phyloP scores from a whole-genome alignment of 2,113 vertebrate genomes.

The Hassar affinis region DNA sequence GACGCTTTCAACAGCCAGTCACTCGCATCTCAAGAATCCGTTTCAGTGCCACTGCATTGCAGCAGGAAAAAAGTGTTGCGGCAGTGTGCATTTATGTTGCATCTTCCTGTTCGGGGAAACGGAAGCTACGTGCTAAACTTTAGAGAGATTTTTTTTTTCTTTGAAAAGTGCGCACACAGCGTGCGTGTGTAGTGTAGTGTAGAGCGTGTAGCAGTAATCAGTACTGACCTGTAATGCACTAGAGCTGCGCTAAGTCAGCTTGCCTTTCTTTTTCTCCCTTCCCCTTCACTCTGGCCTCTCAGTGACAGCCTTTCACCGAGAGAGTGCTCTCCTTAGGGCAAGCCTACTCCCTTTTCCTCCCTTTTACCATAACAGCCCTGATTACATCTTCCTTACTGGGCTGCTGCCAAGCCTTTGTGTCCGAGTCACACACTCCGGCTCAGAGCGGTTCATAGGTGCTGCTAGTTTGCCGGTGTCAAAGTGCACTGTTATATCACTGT shows the following conservation, averaged over 20 bases:
- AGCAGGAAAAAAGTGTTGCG: conserved; percentile 21
- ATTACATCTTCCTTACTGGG: not conserved
- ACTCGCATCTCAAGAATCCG: conserved; percentile 6
- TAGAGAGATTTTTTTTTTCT: not conserved
- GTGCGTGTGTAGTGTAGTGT: not conserved
- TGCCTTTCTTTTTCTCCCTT: not conserved
- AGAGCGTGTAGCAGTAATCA: conserved; percentile 1
- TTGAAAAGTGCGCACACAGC: not conserved
- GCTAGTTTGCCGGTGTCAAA: not conserved
- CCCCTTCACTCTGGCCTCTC: not conserved
- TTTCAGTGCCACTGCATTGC: conserved; percentile 40
- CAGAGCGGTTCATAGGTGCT: not conserved
- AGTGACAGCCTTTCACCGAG: not conserved
- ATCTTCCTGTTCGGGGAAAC: not conserved
- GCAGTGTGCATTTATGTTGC: not conserved
- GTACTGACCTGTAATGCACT: conserved; percentile 24
- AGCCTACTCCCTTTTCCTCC: conserved; percentile 15
- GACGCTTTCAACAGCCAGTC: not conserved
- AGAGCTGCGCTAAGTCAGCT: not conserved
- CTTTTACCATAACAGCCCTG: conserved; percentile 6
- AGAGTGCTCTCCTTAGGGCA: not conserved
- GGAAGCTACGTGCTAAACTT: not conserved
- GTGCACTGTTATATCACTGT: not conserved
- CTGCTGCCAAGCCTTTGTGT: conserved; percentile 12
- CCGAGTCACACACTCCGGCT: not conserved